Evolutionary conservation across 1,140 invertebrate genomes (phyloP).

Genomic region (Babylonia areolata): DNA sequence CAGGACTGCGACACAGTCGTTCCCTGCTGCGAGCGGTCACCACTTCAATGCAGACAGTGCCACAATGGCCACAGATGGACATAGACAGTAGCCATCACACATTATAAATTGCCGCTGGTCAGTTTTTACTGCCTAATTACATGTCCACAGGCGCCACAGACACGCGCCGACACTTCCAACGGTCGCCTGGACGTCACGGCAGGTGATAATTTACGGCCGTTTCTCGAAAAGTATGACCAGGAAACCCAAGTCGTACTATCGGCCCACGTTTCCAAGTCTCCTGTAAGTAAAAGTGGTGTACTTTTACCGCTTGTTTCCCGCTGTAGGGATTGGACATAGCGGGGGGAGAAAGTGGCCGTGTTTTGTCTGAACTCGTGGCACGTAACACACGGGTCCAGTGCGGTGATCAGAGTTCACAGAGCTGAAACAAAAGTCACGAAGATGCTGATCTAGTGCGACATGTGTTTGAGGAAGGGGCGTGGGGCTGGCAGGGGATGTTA

Average conservation of each 20-base stretch:
- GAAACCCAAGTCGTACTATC: not conserved
- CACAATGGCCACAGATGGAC: not conserved
- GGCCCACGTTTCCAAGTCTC: not conserved
- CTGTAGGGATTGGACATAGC: not conserved
- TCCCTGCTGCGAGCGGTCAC: not conserved
- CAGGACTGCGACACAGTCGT: not conserved
- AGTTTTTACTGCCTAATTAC: not conserved
- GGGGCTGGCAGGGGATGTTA: not conserved
- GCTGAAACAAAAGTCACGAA: not conserved
- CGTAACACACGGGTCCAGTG: no score
- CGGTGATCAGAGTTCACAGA: no score
- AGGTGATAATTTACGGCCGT: not conserved
- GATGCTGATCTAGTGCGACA: no score
- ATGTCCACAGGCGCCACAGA: not conserved
- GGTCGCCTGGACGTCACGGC: not conserved
- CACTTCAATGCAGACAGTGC: not conserved
- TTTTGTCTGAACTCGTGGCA: no score
- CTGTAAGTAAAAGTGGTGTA: not conserved
- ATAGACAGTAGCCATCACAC: not conserved
- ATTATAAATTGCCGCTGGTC: not conserved
- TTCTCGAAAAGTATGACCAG: not conserved
- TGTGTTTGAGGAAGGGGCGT: not conserved
- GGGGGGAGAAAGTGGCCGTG: no score
- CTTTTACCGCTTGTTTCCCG: not conserved
- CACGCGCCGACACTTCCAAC: not conserved